Conservation (phyloP, 2,113 vertebrate genomes). For the Turdus rufiventris region DNA sequence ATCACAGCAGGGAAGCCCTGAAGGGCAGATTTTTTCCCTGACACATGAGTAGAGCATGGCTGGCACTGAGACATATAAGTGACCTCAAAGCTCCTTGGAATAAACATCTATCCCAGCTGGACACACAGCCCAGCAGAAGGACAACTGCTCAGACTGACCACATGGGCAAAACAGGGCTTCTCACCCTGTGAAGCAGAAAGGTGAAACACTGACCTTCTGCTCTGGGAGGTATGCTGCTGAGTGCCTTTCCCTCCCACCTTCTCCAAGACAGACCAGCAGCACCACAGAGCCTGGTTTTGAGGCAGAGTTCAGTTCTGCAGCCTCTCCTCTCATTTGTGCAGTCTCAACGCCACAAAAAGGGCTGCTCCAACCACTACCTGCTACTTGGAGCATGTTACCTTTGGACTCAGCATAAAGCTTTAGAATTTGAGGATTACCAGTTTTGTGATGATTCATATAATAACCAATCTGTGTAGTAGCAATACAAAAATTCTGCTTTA, state of each 20-base stretch:
- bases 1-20: conserved; percentile 9
- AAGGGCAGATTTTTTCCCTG: conserved; percentile 8
- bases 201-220: background rate
- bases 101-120: background rate
- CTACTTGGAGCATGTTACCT: background rate
- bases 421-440: background rate
- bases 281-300: background rate
- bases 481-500: background rate
- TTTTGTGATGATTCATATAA: background rate
- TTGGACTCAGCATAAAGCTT: background rate
- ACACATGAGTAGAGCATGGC: background rate
- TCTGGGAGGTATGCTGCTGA: background rate
- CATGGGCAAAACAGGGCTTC: background rate
- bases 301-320: background rate
- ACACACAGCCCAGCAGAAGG: background rate
- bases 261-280: background rate
- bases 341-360: background rate
- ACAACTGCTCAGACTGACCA: background rate
- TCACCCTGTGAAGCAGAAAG: background rate
- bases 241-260: background rate
- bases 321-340: background rate
- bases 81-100: background rate
- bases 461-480: background rate
- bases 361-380: background rate
- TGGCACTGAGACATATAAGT: background rate